Percentiles rank a stretch among this genome's conserved stretches.
These are phyloP conservation scores for Arge pagana DNA, from an alignment of 2,888 invertebrate genomes.

Conservation along the genomic window DNA sequence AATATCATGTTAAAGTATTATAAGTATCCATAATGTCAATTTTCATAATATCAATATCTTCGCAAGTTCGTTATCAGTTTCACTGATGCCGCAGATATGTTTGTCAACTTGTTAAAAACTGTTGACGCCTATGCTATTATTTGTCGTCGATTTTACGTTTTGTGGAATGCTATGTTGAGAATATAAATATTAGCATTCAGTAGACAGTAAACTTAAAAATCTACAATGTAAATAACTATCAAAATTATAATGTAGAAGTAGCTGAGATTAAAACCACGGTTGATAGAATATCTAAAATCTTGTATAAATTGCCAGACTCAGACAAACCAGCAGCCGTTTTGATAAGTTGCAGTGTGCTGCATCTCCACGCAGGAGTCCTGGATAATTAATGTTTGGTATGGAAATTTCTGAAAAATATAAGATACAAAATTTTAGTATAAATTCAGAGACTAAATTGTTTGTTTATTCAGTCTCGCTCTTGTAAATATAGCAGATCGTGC, in stretches of 20 bases:
- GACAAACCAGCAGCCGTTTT: slow-evolving; percentile 43
- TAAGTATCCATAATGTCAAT: neutral
- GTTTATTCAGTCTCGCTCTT: too few relatives aligned
- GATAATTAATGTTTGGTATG: slow-evolving; percentile 74
- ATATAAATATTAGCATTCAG: slow-evolving; percentile 2
- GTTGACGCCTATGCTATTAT: slow-evolving; percentile 1
- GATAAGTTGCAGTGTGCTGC: slow-evolving; percentile 40
- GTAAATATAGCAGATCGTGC: too few relatives aligned
- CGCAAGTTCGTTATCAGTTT: slow-evolving; percentile 27
- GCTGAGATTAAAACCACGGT: slow-evolving; percentile 6
- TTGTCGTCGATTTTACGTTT: neutral
- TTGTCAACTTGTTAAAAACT: too few relatives aligned
- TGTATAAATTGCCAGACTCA: slow-evolving; percentile 37
- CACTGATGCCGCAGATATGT: slow-evolving; percentile 27
- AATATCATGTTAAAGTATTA: slow-evolving; percentile 17
- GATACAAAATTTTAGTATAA: too few relatives aligned
- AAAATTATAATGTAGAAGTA: slow-evolving; percentile 37
- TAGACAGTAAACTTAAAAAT: neutral
- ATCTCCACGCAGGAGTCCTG: slow-evolving; percentile 66
- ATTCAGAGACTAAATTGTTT: too few relatives aligned
- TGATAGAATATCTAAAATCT: slow-evolving; percentile 32
- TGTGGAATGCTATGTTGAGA: slow-evolving; percentile 7
- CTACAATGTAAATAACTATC: slow-evolving; percentile 35
- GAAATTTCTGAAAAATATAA: slow-evolving; percentile 65
- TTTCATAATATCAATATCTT: neutral